Percentiles rank a stretch among this genome's conserved stretches.
Conservation (phyloP, 2,888 invertebrate genomes). For the Apeira syringaria region DNA sequence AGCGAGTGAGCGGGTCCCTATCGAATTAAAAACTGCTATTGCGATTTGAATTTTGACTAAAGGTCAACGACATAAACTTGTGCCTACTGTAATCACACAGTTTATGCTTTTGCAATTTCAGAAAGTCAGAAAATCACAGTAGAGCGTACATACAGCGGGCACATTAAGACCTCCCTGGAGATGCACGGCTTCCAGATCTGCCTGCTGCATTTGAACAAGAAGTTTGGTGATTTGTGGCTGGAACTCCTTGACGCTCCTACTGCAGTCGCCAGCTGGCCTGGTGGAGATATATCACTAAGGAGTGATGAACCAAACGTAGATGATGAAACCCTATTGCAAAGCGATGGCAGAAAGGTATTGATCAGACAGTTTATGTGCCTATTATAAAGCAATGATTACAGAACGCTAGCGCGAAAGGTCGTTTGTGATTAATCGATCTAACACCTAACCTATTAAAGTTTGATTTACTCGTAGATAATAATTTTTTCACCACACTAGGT, state of each 20-base stretch:
- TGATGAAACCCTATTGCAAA: conserved; percentile 53
- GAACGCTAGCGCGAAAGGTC: too few species aligned
- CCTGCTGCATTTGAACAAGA: conserved; percentile 81
- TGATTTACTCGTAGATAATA: too few species aligned
- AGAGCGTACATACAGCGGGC: conserved; percentile 81
- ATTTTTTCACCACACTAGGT: too few species aligned
- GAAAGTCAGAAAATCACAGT: conserved; percentile 68
- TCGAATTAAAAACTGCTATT: too few species aligned
- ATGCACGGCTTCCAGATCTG: conserved; percentile 91
- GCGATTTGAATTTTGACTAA: too few species aligned
- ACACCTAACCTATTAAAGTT: too few species aligned
- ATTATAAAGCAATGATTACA: too few species aligned
- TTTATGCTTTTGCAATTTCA: conserved; percentile 39
- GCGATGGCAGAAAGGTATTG: conserved; percentile 51
- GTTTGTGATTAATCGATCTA: too few species aligned
- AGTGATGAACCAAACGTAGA: conserved; percentile 53
- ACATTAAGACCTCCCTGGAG: conserved; percentile 89
- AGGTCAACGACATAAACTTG: too few species aligned
- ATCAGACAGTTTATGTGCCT: background rate
- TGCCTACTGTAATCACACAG: too few species aligned
- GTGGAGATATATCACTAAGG: conserved; percentile 56
- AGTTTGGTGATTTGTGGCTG: conserved; percentile 72
- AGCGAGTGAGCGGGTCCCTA: too few species aligned
- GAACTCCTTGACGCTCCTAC: conserved; percentile 83
- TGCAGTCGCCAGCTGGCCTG: conserved; percentile 84